Evolutionary conservation across 2,888 invertebrate genomes (phyloP).

Genomic region (Oeneis ivallda): DNA sequence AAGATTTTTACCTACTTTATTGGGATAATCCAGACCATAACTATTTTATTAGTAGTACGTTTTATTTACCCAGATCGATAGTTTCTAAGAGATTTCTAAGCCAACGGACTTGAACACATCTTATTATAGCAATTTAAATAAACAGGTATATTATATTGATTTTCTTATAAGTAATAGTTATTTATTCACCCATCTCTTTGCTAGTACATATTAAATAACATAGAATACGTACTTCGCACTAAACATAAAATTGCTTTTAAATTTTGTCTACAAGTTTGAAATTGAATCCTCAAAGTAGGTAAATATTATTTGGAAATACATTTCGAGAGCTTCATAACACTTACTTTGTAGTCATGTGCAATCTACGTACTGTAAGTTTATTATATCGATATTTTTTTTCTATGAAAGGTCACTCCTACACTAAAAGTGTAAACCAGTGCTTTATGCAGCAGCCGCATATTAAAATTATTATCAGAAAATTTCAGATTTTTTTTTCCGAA

Average conservation of each 20-base stretch:
- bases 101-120: too few relatives aligned
- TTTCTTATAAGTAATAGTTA: neutral
- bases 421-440: too few relatives aligned
- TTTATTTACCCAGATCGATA: too few relatives aligned
- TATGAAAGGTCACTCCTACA: too few relatives aligned
- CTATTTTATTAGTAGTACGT: too few relatives aligned
- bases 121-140: too few relatives aligned
- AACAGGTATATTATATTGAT: too few relatives aligned
- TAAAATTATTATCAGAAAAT: too few relatives aligned
- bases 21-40: too few relatives aligned
- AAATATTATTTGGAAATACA: conserved; percentile 20
- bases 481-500: too few relatives aligned
- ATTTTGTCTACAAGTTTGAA: conserved; percentile 14
- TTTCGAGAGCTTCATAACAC: conserved; percentile 8
- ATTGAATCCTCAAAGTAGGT: conserved; percentile 8
- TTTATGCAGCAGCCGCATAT: too few relatives aligned
- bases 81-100: neutral
- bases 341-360: neutral
- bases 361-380: neutral
- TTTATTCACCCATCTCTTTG: neutral
- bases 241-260: conserved; percentile 10
- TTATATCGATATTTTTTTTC: conserved; percentile 7
- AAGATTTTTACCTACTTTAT: too few relatives aligned
- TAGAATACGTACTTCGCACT: neutral
- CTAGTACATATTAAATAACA: neutral